Base-by-base conservation (phyloP, 2,888 invertebrate genomes). In the Apodemia mormo region DNA sequence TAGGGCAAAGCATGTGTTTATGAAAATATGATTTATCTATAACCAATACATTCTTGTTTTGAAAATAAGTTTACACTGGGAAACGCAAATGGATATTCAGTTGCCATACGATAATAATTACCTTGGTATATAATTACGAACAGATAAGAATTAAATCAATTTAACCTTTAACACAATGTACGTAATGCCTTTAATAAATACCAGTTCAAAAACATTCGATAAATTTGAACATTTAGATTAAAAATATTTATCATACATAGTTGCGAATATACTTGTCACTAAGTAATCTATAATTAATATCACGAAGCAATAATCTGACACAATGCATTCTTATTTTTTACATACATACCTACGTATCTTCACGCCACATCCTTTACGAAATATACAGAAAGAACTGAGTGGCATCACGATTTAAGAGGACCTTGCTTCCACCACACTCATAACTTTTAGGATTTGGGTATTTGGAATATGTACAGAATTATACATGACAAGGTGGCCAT, bases 171-270 rank as follows among this genome's bases (percentile, higher is more conserved):
- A 88, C 88, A 87, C 81, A 74, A 72, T 76, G 76, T 72, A 70
- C 73, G 77, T 75, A 86, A 88, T 89, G 77, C 81, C 83, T 86
- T 90, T 86, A 90, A 88, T 89, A 82, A 87, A 87, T 86, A 88
- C 78, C 82, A 79, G 78, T 82, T 80, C 75, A 77, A 85, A 84
- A 87, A 86, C 81, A 86, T 75, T 70, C 73, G 87, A 87, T 88
- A 86, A 84, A 70, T 71, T 72, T 71, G 56, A 68, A 72, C 74
- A 76, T 74, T 75, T 75, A 72, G 76, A 77, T 77, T 75, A 71
- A 70, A 43, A 76, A 72, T 74, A 71, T 22, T 22, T 58, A 56
- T 45, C 72, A 72, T 45, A 70, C 70, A 68, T 68, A 71, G 75
- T 75, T 75, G 74, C 73, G 30, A 71, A 69, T 56, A 70, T 71